Evolutionary conservation across 2,797 vertebrate genomes (phyloP), one percentile per base, ranked within the genome.

Genomic region (Sciurus vulgaris): DNA sequence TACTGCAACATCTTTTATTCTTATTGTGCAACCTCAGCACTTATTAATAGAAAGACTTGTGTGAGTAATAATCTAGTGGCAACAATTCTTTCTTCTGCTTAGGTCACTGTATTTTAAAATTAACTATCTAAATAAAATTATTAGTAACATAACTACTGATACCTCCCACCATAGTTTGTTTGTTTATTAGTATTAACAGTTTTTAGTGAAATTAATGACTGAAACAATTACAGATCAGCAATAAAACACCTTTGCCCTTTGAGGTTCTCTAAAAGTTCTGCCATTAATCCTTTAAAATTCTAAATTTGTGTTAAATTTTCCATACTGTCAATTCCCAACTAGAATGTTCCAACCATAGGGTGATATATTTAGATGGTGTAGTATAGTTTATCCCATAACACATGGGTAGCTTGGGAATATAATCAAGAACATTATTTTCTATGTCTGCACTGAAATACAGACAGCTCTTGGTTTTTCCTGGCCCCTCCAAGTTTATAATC

Each of bases 31-130:
- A 56, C 97, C 97, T 98, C 97, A 98, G 97, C 97, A 98, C 94
- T 98, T 98, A 98, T 98, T 98, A 98, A 98, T 97, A 96, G 82
- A 56, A 96, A 98, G 96, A 96, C 28, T 81, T 91, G 74, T 93
- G 73, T 97, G 96, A 97, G 97, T 97, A 98, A 97, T 97, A 96
- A 97, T 98, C 94, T 97, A 88, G 96, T 94, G 91, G 96, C 86
- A 96, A 90, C 86, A 96, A 81, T 91, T 89, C 93, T 69, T 41
- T 90, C 94, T 97, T 97, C 91, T 97, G 82, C 83, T 93, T 95
- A 91, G 97, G 83, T 97, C 95, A 96, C 33, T 33, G 18, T 93
- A 89, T 89, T 83, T 97, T 97, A 97, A 98, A 97, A 94, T 54
- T 90, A 91, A 83, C 67, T 94, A 95, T 95, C 92, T 96, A 96